Evolutionary conservation across 1,140 invertebrate genomes (phyloP), one percentile per base, ranked within the genome.

Genomic region (Eubasilissa regina): DNA sequence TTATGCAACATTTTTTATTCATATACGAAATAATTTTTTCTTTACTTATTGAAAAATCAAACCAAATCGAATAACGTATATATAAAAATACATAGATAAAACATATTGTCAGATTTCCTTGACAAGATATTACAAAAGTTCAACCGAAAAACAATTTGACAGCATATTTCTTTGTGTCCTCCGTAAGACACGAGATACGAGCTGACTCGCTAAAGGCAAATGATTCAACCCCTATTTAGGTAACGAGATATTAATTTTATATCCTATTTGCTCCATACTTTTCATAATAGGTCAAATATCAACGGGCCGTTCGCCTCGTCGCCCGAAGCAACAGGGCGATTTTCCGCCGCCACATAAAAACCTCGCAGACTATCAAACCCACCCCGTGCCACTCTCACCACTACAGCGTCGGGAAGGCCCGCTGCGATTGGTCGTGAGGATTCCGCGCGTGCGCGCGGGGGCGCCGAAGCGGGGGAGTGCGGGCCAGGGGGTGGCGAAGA

Each of bases 281-380:
- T 51, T 47, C 3, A 70, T 70, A 70, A 48, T 48, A 25, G 45
- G 44, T 48, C 64, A 68, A 68, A 68, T 45, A 17, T 64, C 25
- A 64, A 3, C 60, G 45, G 45, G 25, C 45, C 66, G 47, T 44
- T 47, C 19, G 19, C 21, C 62, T 10, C 17, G 43, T 43, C 44
- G 44, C 17, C 56, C 21, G 73, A 62, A 75, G 73, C 73, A 75
- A 75, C 73, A 75, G 73, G 73, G 56, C 45, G 45, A 70, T 70
- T 70, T 70, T 62, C 47, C 15, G 51, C 68, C 17, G 15, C 19
- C 53, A 56, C 73, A 12, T 62, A 60, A 58, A 75, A 45, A 75
- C 9, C 17, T 12, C 56, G 19, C 47, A 73, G 21, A 75, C 73
- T 12, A 3, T 1, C 43, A 75, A 3, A 60, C 19, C 15, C n/a